Evolutionary conservation across 1,140 invertebrate species (phyloP).

Genomic region (Drosophila ohnishii): DNA sequence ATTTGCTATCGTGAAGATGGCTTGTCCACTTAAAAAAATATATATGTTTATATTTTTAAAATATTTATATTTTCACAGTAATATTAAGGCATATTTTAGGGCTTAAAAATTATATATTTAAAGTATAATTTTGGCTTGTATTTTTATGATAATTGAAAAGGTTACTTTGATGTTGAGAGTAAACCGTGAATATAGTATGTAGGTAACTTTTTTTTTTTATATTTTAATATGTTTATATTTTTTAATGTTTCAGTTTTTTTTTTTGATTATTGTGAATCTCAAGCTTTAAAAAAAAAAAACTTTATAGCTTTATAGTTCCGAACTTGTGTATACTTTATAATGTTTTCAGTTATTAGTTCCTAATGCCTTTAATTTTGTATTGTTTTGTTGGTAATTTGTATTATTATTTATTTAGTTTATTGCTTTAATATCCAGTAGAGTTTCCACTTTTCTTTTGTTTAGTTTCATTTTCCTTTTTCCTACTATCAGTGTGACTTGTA

Average conservation of each 20-base stretch:
- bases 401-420: background rate
- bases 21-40: background rate
- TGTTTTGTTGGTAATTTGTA: background rate
- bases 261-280: background rate
- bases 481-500: background rate
- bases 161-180: background rate
- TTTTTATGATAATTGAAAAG: background rate
- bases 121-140: too few relatives aligned
- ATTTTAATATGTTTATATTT: background rate
- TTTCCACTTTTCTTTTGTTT: background rate
- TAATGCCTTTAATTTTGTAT: background rate
- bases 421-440: background rate
- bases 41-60: too few relatives aligned
- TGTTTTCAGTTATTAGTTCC: too few relatives aligned
- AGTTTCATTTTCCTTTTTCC: background rate
- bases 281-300: background rate
- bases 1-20: background rate
- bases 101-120: too few relatives aligned
- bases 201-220: too few relatives aligned
- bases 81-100: background rate
- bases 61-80: background rate
- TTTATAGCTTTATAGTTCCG: background rate
- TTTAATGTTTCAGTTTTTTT: background rate
- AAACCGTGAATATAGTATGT: background rate
- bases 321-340: background rate